A percentile compares a stretch with the other conserved stretches of the same genome.
Conservation (phyloP, 2,888 invertebrate genomes). For the Aphrophora alni region DNA sequence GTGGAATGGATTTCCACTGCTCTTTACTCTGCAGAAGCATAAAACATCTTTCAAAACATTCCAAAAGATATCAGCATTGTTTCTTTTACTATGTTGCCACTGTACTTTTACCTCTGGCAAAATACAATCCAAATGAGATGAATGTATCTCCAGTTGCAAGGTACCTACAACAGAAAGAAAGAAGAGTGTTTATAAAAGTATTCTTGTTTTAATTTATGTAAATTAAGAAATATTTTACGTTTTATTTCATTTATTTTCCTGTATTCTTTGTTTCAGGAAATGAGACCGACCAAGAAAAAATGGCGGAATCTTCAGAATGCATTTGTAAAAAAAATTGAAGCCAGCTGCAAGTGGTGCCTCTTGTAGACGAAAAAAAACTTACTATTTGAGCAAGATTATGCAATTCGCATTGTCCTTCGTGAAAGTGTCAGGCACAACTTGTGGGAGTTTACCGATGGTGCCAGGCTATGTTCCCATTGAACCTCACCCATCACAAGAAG, state of each 20-base stretch:
- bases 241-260: slow-evolving; percentile 20
- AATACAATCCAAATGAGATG: slow-evolving; percentile 3
- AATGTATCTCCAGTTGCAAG: slow-evolving; percentile 10
- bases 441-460: no score
- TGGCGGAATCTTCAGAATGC: slow-evolving; percentile 44
- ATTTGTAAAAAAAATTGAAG: slow-evolving; percentile 41
- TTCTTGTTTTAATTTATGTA: background rate
- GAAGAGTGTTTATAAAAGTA: no score
- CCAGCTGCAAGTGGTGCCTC: slow-evolving; percentile 34
- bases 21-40: slow-evolving; percentile 46
- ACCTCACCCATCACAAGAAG: no score
- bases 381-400: slow-evolving; percentile 39
- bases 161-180: slow-evolving; percentile 12
- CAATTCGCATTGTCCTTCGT: slow-evolving; percentile 40
- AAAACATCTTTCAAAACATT: slow-evolving; percentile 16
- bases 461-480: no score
- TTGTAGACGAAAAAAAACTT: slow-evolving; percentile 36
- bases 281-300: slow-evolving; percentile 45
- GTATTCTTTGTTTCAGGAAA: slow-evolving; percentile 40
- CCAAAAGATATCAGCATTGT: slow-evolving; percentile 27
- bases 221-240: no score
- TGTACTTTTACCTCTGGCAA: slow-evolving; percentile 20
- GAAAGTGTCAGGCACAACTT: background rate
- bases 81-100: slow-evolving; percentile 18
- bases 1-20: slow-evolving; percentile 47